Evolutionary conservation across 2,888 invertebrate genomes (phyloP).

Genomic region (Melanostoma scalare): DNA sequence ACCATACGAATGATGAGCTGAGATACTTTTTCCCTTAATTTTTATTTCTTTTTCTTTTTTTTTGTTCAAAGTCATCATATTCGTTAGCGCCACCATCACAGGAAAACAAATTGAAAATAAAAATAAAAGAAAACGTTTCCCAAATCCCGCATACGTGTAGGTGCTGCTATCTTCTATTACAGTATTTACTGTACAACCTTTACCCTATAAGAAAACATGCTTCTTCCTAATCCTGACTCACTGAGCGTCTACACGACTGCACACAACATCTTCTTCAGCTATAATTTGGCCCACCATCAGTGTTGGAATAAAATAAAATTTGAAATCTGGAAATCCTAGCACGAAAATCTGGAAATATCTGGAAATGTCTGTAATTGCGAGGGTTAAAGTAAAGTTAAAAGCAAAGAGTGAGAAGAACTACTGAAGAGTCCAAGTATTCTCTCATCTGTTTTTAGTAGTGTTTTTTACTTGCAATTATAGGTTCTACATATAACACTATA

Average conservation of each 20-base stretch:
- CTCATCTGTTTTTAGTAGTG: too few relatives aligned
- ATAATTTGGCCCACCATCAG: constrained; percentile 19
- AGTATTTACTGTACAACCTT: too few relatives aligned
- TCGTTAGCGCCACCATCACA: constrained; percentile 66
- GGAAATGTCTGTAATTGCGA: too few relatives aligned
- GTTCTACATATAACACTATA: too few relatives aligned
- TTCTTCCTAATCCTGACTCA: constrained; percentile 40
- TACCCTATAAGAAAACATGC: constrained; percentile 32
- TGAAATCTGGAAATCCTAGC: too few relatives aligned
- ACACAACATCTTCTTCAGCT: constrained; percentile 11
- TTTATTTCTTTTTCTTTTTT: not conserved
- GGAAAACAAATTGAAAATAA: constrained; percentile 14
- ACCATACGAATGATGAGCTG: constrained; percentile 36
- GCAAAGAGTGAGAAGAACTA: too few relatives aligned
- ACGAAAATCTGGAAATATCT: too few relatives aligned
- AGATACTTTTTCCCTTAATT: constrained; percentile 36
- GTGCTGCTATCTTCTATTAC: too few relatives aligned
- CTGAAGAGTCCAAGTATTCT: too few relatives aligned
- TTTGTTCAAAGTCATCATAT: constrained; percentile 23
- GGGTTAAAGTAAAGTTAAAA: too few relatives aligned
- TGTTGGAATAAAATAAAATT: too few relatives aligned
- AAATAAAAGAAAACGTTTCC: constrained; percentile 2
- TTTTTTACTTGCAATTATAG: too few relatives aligned
- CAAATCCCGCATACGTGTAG: constrained; percentile 38
- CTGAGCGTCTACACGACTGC: constrained; percentile 3